phyloP scores from a whole-genome alignment of 2,888 invertebrate genomes.

The Drosophila nr. perissopoda region DNA sequence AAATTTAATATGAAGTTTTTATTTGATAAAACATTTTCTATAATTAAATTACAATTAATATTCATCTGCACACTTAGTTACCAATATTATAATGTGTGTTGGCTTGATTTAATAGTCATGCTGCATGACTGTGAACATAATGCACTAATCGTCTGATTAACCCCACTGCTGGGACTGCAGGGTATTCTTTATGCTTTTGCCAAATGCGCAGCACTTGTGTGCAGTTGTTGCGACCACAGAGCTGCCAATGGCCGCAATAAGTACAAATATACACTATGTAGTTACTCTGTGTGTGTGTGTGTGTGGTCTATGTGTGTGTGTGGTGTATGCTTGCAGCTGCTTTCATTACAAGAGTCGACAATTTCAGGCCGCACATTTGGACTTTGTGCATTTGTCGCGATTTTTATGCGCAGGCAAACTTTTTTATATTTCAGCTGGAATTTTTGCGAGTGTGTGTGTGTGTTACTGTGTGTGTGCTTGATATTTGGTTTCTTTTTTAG shows the following conservation, averaged over 20 bases:
- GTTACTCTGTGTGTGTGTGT: neutral
- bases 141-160: neutral
- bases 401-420: slow-evolving; percentile 48
- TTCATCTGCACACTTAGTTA: neutral
- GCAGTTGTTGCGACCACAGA: slow-evolving; percentile 67
- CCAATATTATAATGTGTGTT: neutral
- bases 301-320: slow-evolving; percentile 12
- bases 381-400: slow-evolving; percentile 61
- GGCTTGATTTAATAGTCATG: neutral
- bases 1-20: no score
- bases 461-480: slow-evolving; percentile 26
- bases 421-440: slow-evolving; percentile 31
- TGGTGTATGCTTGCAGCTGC: slow-evolving; percentile 49
- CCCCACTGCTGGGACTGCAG: slow-evolving; percentile 14
- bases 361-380: slow-evolving; percentile 53
- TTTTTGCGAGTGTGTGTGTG: neutral
- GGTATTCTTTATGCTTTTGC: slow-evolving; percentile 40
- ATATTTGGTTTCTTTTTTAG: slow-evolving; percentile 2
- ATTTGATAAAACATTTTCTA: no score
- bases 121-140: neutral
- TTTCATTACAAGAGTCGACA: slow-evolving; percentile 65
- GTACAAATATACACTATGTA: slow-evolving; percentile 21
- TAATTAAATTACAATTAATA: no score
- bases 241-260: slow-evolving; percentile 70
- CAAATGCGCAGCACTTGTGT: slow-evolving; percentile 69